Base-by-base conservation (phyloP, 2,888 invertebrate genomes). In the Andrena bucephala region DNA sequence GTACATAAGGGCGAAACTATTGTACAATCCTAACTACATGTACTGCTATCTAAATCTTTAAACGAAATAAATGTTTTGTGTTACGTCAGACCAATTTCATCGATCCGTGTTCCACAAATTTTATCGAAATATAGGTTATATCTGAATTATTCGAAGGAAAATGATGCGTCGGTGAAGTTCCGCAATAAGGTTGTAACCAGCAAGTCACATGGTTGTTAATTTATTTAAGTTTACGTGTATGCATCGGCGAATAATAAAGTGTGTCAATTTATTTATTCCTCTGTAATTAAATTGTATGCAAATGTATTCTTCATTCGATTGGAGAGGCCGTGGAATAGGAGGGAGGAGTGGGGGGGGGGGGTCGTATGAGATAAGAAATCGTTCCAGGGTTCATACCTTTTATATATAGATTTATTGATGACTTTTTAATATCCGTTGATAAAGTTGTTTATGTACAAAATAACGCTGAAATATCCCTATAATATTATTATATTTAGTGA, bases 381-480 rank as follows among this genome's bases (percentile, higher is more conserved):
- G 29, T 10, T 57, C 27, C 5, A 8, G 10, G 8, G 0, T 3
- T 68, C 29, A 54, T 78, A 83, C 84, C 81, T 81, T 90, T 92
- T 92, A 87, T 90, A 91, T 92, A 92, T 92, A 92, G 91, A 93
- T 91, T 91, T 93, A 93, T 93, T 93, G 92, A 92, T 93, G 91
- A 90, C 89, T 93, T 92, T 85, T 90, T 91, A 92, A 90, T 92
- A 92, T 92, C 92, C 90, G 90, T 91, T 90, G 91, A 92, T 93
- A 92, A 92, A 91, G 92, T 92, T 90, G 87, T 92, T 93, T 93
- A 93, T 93, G 93, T 93, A 93, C 93, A 93, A 93, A 93, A 93
- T 93, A 93, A 93, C 93, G 91, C 89, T 91, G 92, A 91, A 92
- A 90, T 92, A 93, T 92, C 89, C 90, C 87, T 92, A 92, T 92